Percentiles rank a stretch among this genome's conserved stretches.
phyloP scores from a whole-genome alignment of 2,888 invertebrate species.

The Acleris sparsana region DNA sequence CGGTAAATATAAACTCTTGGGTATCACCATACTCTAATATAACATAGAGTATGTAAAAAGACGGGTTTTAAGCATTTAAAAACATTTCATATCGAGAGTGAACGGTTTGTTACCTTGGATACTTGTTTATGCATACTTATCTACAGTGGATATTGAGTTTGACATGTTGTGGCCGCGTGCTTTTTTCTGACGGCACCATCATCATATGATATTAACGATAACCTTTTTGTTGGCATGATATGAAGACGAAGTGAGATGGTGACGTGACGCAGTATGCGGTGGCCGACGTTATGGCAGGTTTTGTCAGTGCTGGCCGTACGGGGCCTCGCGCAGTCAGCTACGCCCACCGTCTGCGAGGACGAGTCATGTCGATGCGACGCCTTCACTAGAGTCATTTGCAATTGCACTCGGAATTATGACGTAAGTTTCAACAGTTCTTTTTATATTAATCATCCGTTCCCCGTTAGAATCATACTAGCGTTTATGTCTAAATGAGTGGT shows the following conservation, averaged over 20 bases:
- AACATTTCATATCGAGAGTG: too few relatives aligned
- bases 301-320: constrained; percentile 58
- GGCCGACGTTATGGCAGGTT: constrained; percentile 66
- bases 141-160: too few relatives aligned
- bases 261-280: constrained; percentile 72
- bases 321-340: constrained; percentile 55
- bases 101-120: too few relatives aligned
- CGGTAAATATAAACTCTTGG: too few relatives aligned
- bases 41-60: too few relatives aligned
- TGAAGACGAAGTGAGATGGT: constrained; percentile 64
- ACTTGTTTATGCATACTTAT: too few relatives aligned
- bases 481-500: not conserved
- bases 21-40: too few relatives aligned
- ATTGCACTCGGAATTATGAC: constrained; percentile 76
- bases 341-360: constrained; percentile 78
- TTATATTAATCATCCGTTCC: not conserved
- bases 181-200: too few relatives aligned
- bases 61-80: too few relatives aligned
- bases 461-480: not conserved
- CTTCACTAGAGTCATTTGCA: constrained; percentile 82
- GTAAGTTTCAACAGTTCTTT: constrained; percentile 51
- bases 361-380: constrained; percentile 83
- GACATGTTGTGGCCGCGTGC: too few relatives aligned
- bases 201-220: too few relatives aligned
- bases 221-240: constrained; percentile 48